Conservation (phyloP, 35 echinoderm and acorn worm genomes). For the Nesometra sesokonis region DNA sequence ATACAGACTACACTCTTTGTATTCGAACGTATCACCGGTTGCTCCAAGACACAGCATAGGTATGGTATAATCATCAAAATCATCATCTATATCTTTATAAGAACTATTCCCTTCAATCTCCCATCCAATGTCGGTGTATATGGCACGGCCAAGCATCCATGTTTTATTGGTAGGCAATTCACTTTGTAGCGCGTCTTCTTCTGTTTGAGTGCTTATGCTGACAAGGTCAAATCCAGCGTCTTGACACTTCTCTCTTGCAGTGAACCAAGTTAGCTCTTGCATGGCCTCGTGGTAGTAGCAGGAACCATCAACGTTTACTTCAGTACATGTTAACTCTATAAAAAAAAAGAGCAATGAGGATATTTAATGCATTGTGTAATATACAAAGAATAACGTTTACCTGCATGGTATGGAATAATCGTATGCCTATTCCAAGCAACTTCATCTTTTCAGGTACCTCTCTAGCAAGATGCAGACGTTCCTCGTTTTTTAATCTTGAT, state of each 20-base stretch:
- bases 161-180: not conserved
- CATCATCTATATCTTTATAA: not conserved
- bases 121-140: not conserved
- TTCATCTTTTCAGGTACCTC: too few species aligned
- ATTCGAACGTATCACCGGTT: not conserved
- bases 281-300: not conserved
- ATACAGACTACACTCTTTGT: not conserved
- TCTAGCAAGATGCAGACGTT: too few species aligned
- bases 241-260: not conserved
- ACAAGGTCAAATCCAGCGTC: not conserved
- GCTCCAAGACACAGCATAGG: not conserved
- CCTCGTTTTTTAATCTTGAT: too few species aligned
- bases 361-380: too few species aligned
- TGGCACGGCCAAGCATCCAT: not conserved
- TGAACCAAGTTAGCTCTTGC: not conserved
- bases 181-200: not conserved
- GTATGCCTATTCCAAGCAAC: too few species aligned
- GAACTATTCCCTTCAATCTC: not conserved
- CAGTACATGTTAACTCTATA: not conserved
- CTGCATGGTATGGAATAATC: too few species aligned
- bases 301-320: not conserved
- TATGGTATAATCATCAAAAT: not conserved
- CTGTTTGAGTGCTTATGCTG: not conserved
- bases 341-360: not conserved
- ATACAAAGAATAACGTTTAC: too few species aligned